A percentile compares a stretch with the other conserved stretches of the same genome.
Conservation (phyloP, 2,888 invertebrate genomes). For the Hypena proboscidalis region DNA sequence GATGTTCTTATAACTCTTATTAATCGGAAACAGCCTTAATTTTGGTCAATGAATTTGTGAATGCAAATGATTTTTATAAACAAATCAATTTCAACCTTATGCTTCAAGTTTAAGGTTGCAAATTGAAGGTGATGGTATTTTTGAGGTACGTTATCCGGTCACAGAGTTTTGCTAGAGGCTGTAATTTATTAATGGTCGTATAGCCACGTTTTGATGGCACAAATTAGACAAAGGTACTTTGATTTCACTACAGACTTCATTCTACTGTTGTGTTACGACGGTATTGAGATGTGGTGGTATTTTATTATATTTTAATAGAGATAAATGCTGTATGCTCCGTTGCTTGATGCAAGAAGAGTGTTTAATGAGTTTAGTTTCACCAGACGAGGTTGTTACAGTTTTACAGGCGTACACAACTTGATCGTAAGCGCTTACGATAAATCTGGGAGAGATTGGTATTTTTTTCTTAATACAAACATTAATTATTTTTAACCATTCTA, state of each 20-base stretch:
- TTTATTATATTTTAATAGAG: too few relatives aligned
- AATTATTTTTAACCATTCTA: too few relatives aligned
- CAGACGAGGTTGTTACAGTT: too few relatives aligned
- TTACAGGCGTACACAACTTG: too few relatives aligned
- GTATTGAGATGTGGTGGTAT: constrained; percentile 39
- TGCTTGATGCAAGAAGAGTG: too few relatives aligned
- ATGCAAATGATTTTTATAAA: constrained; percentile 63
- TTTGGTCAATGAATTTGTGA: constrained; percentile 79
- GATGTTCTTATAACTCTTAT: constrained; percentile 69
- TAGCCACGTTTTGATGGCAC: constrained; percentile 71
- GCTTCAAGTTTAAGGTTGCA: constrained; percentile 21
- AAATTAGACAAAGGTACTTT: constrained; percentile 72
- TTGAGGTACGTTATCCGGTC: constrained; percentile 74
- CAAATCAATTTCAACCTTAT: constrained; percentile 41
- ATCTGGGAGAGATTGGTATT: too few relatives aligned
- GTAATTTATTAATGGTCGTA: constrained; percentile 77
- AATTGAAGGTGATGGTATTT: constrained; percentile 16
- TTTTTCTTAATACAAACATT: too few relatives aligned
- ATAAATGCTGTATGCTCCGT: too few relatives aligned
- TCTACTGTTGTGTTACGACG: constrained; percentile 50
- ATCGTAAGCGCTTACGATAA: too few relatives aligned
- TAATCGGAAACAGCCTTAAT: constrained; percentile 80
- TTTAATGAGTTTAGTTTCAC: too few relatives aligned
- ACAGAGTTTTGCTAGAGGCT: constrained; percentile 72
- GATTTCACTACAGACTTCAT: constrained; percentile 72